Conservation (phyloP, 1,140 invertebrate species). For the Chionoecetes opilio region DNA sequence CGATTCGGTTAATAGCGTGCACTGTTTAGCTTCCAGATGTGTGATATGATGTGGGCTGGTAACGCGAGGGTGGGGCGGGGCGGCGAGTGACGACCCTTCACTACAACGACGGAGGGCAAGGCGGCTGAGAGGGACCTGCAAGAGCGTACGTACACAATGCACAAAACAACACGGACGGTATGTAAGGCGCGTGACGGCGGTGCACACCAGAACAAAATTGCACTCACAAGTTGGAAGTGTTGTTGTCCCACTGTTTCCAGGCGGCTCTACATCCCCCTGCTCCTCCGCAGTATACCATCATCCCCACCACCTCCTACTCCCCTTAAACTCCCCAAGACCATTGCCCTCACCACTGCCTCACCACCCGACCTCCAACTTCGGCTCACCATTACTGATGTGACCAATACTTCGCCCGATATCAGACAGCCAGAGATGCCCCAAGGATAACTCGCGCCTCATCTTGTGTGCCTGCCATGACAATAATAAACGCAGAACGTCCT, state of each 20-base stretch:
- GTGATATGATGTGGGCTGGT: neutral
- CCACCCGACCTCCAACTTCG: neutral
- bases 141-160: neutral
- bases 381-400: constrained; percentile 41
- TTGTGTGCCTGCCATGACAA: neutral
- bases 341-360: no score
- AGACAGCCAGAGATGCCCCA: constrained; percentile 44
- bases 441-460: constrained; percentile 32
- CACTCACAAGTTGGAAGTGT: constrained; percentile 17
- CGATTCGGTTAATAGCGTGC: constrained; percentile 58
- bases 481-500: constrained; percentile 24
- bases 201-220: neutral
- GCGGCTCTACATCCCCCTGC: neutral
- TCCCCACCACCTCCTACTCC: neutral
- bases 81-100: neutral
- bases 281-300: neutral
- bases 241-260: constrained; percentile 7
- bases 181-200: constrained; percentile 10
- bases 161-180: neutral
- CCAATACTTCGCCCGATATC: constrained; percentile 61
- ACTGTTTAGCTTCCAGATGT: constrained; percentile 42
- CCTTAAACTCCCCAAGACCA: neutral
- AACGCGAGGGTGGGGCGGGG: constrained; percentile 32
- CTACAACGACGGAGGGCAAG: neutral
- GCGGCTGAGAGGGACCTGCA: neutral